Evolutionary conservation across 1,140 invertebrate species (phyloP), one percentile per base, ranked within the genome.

Genomic region (Tenebrio molitor): DNA sequence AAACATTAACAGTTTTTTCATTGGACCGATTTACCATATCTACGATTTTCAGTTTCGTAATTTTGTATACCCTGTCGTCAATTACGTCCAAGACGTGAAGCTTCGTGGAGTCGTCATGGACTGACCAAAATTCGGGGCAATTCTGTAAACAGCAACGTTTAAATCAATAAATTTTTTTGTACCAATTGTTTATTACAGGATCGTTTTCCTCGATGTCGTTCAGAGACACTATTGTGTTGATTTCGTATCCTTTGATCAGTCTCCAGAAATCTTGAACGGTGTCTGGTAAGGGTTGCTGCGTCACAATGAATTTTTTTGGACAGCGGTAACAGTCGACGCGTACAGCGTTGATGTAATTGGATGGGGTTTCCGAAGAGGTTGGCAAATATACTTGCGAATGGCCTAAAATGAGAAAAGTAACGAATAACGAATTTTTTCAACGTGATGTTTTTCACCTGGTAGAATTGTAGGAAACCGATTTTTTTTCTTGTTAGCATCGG

Each of bases 321-420:
- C 17, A 17, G 17, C 70, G 81, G 77, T 89, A 90, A 17, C 89
- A 88, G 84, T 90, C 88, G 62, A 90, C 87, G 77, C 84, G 88
- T 74, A 89, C 88, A 7, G 87, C 89, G 83, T 91, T 91, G 42
- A 91, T 89, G 77, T 90, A 91, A 79, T 87, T 86, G 3, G 79
- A 77, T 1, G 64, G 4, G n/a, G 1, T 10, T 50, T 21, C 19
- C 12, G 0, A 1, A 34, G 21, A 14, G n/a, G 6, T 14, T 12
- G 15, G 44, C 44, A 58, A 58, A 29, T 12, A 33, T 6, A 58
- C 1, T 4, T 19, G 42, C 2, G 15, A 15, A 5, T 46, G 14
- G 4, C 14, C 42, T 46, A 46, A 17, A 46, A 17, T n/a, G n/a
- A n/a, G n/a, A n/a, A n/a, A n/a, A n/a, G n/a, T n/a, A n/a, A n/a